Conservation (phyloP, 1,140 invertebrate genomes). For the Lethocerus indicus region DNA sequence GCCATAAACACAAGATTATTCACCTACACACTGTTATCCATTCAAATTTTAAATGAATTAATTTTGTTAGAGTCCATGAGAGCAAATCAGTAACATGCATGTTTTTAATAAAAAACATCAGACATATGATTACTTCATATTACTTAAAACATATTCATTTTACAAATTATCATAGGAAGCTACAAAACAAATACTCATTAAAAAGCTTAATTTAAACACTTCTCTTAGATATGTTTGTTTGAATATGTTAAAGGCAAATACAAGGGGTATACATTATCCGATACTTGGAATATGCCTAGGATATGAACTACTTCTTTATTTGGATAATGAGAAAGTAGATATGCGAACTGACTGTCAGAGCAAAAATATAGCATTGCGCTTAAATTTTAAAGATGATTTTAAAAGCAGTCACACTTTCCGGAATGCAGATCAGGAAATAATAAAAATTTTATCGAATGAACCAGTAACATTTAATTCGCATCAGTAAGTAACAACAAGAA, state of each 20-base stretch:
- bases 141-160: too few species aligned
- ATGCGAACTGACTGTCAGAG: slow-evolving; percentile 6
- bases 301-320: slow-evolving; percentile 49
- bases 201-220: not conserved
- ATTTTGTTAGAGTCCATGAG: too few species aligned
- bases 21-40: too few species aligned
- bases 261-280: slow-evolving; percentile 57
- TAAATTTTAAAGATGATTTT: slow-evolving; percentile 10
- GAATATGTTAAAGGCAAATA: slow-evolving; percentile 33
- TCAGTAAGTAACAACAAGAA: slow-evolving; percentile 8
- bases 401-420: slow-evolving; percentile 7
- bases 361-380: slow-evolving; percentile 7
- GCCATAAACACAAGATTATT: too few species aligned
- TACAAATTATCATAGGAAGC: too few species aligned
- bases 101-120: too few species aligned
- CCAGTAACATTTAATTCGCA: slow-evolving; percentile 11
- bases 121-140: too few species aligned
- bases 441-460: slow-evolving; percentile 7
- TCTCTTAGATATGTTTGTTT: not conserved
- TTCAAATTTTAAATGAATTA: too few species aligned
- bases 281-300: slow-evolving; percentile 78
- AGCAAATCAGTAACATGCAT: too few species aligned
- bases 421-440: not conserved
- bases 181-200: too few species aligned
- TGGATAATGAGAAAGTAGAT: slow-evolving; percentile 7